Conservation (phyloP, 2,888 invertebrate species). For the Pocota personata region DNA sequence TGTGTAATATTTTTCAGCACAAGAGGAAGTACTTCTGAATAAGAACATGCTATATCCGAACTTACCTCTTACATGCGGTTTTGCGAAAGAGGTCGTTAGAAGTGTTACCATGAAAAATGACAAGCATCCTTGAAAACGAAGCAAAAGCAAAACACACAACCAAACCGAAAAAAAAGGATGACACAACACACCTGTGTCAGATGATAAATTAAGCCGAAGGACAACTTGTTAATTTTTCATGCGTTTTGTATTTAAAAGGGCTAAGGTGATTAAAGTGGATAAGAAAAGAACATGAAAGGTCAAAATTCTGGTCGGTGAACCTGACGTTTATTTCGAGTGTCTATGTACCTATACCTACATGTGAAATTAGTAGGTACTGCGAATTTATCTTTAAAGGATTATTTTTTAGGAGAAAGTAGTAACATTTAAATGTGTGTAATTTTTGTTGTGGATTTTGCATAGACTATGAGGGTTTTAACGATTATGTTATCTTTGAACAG, state of each 20-base stretch:
- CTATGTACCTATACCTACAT: background rate
- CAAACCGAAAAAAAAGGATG: slow-evolving; percentile 35
- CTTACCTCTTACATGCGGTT: slow-evolving; percentile 64
- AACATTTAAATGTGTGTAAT: background rate
- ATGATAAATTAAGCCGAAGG: slow-evolving; percentile 72
- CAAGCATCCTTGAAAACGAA: slow-evolving; percentile 53
- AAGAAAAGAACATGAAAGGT: slow-evolving; percentile 40
- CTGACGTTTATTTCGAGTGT: background rate
- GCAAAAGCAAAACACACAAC: slow-evolving; percentile 2
- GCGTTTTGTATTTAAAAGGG: slow-evolving; percentile 51
- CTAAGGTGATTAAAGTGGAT: slow-evolving; percentile 58
- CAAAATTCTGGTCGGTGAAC: slow-evolving; percentile 30
- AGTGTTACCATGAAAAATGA: slow-evolving; percentile 74
- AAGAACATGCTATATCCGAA: slow-evolving; percentile 50
- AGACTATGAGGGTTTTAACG: slow-evolving; percentile 15
- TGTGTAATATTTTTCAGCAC: slow-evolving; percentile 21
- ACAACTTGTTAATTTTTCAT: slow-evolving; percentile 71
- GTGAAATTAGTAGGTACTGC: slow-evolving; percentile 22
- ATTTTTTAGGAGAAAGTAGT: background rate
- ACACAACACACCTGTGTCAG: slow-evolving; percentile 64
- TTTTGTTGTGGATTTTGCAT: slow-evolving; percentile 29
- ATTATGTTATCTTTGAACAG: background rate
- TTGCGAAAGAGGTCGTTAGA: slow-evolving; percentile 70
- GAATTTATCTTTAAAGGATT: slow-evolving; percentile 36
- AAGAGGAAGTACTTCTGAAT: slow-evolving; percentile 58